phyloP scores from a whole-genome alignment of 1,140 invertebrate species.

The Cydia strobilella region DNA sequence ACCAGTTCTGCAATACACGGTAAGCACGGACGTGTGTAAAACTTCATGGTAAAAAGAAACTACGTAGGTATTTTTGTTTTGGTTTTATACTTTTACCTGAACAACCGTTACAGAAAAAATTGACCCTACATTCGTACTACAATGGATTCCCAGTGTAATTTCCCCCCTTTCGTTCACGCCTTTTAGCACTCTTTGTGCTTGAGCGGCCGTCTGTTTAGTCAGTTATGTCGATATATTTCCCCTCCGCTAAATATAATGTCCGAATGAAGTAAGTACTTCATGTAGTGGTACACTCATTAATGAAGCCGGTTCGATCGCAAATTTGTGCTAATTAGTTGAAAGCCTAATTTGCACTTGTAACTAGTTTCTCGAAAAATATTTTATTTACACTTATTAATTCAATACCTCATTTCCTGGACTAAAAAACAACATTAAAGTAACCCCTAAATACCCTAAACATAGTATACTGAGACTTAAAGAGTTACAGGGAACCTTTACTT shows the following conservation, averaged over 20 bases:
- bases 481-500: not conserved
- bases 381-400: too few species aligned
- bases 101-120: not conserved
- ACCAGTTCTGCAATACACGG: slow-evolving; percentile 19
- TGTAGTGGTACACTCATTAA: not conserved
- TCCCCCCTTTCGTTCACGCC: slow-evolving; percentile 15
- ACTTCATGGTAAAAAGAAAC: not conserved
- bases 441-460: too few species aligned
- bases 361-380: too few species aligned
- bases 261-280: not conserved
- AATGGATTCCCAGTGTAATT: not conserved
- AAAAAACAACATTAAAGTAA: too few species aligned
- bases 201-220: not conserved
- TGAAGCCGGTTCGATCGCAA: not conserved
- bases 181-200: slow-evolving; percentile 15
- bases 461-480: not conserved
- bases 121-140: not conserved
- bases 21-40: not conserved
- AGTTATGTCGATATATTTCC: not conserved
- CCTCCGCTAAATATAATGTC: not conserved
- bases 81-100: not conserved
- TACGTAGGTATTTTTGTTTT: not conserved
- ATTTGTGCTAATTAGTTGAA: not conserved
- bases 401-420: too few species aligned
- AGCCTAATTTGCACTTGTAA: not conserved